phyloP scores from a whole-genome alignment of 92 coral and sea anemone species.

The Virgularia gustaviana region DNA sequence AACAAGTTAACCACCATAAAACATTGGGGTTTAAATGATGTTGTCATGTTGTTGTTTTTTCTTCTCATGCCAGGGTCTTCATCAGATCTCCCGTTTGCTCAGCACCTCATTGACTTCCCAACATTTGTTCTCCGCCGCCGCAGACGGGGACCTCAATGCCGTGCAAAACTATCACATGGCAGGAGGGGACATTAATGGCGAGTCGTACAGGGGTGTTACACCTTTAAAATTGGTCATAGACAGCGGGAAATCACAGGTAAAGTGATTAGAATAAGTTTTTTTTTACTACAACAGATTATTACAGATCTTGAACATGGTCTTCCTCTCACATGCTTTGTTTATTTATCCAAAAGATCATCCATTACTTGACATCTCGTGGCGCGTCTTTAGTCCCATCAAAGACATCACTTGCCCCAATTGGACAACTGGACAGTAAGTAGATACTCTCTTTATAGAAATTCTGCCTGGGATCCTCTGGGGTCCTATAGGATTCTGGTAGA shows the following conservation, averaged over 20 bases:
- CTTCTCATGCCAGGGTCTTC: not conserved
- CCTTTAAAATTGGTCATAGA: conserved; percentile 7
- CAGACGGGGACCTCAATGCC: conserved; percentile 8
- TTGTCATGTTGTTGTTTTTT: not conserved
- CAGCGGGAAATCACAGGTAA: conserved; percentile 22
- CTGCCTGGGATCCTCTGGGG: no score
- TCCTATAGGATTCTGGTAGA: no score
- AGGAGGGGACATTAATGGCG: conserved; percentile 15
- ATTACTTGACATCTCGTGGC: conserved; percentile 22
- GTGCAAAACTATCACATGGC: conserved; percentile 7
- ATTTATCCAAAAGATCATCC: conserved; percentile 4
- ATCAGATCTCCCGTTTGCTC: conserved; percentile 18
- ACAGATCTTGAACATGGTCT: not conserved
- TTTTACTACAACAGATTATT: not conserved
- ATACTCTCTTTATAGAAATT: no score
- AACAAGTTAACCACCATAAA: not conserved
- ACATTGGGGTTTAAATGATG: not conserved
- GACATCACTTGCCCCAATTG: conserved; percentile 20
- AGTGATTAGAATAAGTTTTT: no score
- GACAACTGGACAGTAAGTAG: conserved; percentile 27
- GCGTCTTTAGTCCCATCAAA: conserved; percentile 28
- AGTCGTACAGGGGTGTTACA: conserved; percentile 5
- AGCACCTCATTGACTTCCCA: not conserved
- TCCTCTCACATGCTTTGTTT: no score
- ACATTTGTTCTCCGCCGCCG: conserved; percentile 2